Percentiles rank a stretch among this genome's conserved stretches.
phyloP scores from a whole-genome alignment of 2,113 vertebrate genomes.

The Gila orcuttii region DNA sequence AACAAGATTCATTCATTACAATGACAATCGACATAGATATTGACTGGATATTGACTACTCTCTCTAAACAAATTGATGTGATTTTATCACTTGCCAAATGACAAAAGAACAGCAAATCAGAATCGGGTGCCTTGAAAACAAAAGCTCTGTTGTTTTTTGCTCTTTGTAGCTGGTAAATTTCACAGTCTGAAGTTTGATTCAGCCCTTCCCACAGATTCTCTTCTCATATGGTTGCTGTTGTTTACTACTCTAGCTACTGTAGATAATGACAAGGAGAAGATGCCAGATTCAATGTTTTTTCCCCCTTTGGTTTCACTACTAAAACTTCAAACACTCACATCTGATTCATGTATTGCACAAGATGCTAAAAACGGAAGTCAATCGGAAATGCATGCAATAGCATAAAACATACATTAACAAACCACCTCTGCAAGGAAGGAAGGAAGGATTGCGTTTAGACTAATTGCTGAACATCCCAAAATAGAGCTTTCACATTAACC shows the following conservation, averaged over 20 bases:
- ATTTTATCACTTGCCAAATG: neutral
- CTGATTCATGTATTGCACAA: neutral
- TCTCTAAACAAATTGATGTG: neutral
- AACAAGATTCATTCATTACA: neutral
- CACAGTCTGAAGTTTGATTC: neutral
- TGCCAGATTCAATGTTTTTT: neutral
- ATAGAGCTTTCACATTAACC: neutral
- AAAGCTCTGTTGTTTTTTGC: neutral
- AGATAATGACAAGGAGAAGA: slow-evolving; percentile 1
- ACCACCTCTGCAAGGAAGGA: neutral
- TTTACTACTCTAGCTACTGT: neutral
- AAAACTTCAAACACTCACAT: neutral
- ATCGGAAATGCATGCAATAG: neutral
- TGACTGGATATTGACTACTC: neutral
- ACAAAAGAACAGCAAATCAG: neutral
- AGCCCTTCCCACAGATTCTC: neutral
- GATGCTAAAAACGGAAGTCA: neutral
- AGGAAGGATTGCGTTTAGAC: neutral
- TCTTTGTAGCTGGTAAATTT: neutral
- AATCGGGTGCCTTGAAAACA: neutral
- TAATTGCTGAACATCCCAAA: neutral
- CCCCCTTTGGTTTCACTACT: neutral
- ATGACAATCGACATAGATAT: neutral
- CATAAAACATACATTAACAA: neutral
- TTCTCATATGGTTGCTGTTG: neutral